A percentile compares a stretch with the other conserved stretches of the same genome.
phyloP scores from a whole-genome alignment of 2,113 vertebrate genomes.

The Cisticola juncidis region DNA sequence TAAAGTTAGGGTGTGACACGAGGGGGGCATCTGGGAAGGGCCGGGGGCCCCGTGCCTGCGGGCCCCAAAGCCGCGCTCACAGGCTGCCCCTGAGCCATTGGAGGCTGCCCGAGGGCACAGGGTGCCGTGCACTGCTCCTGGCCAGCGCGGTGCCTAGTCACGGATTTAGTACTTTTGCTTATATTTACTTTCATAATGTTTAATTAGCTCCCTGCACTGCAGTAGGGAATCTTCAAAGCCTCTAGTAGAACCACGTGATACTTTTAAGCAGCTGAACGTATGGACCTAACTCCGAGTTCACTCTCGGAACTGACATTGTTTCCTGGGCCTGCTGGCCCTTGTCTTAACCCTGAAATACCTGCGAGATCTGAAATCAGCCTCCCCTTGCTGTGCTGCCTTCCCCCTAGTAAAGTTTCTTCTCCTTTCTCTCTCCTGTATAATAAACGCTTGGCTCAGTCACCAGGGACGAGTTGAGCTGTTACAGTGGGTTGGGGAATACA shows the following conservation, averaged over 20 bases:
- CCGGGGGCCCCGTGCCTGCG: fast-evolving
- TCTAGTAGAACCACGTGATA: fast-evolving
- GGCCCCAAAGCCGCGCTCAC: fast-evolving
- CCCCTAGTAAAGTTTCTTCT: neutral
- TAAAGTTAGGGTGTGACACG: fast-evolving
- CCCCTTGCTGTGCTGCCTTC: neutral
- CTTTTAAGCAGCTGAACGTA: fast-evolving
- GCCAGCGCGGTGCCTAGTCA: fast-evolving
- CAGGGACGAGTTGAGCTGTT: fast-evolving
- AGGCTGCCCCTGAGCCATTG: fast-evolving
- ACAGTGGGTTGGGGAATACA: fast-evolving
- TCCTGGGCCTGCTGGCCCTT: neutral
- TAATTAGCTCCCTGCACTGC: fast-evolving
- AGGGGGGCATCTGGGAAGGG: neutral
- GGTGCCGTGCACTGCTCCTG: fast-evolving
- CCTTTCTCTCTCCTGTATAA: fast-evolving
- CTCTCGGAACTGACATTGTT: fast-evolving
- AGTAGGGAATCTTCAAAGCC: neutral
- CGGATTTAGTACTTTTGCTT: fast-evolving
- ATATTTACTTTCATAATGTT: fast-evolving
- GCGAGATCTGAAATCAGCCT: neutral
- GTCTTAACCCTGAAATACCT: too few relatives aligned
- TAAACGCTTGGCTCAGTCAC: neutral
- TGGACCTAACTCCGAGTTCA: fast-evolving
- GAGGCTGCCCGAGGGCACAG: fast-evolving